Conservation (phyloP, 2,888 invertebrate genomes). For the Drosophila mimica region DNA sequence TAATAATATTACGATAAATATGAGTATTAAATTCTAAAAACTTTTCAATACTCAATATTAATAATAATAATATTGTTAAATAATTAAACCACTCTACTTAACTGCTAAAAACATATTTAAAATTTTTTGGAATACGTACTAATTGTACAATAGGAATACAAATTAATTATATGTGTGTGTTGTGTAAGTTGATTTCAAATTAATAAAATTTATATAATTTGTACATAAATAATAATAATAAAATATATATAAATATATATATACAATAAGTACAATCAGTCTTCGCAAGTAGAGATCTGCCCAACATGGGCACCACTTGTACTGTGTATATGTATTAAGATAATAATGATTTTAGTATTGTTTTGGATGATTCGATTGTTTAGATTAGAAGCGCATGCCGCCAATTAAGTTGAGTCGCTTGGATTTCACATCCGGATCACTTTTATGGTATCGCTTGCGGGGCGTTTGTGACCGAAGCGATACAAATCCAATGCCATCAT, state of each 20-base stretch:
- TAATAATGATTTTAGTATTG: background rate
- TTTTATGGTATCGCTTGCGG: conserved; percentile 2
- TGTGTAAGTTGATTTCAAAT: background rate
- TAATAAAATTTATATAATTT: background rate
- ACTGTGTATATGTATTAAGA: background rate
- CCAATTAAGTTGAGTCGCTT: conserved; percentile 2
- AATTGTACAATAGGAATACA: background rate
- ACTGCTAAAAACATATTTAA: background rate
- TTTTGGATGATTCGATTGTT: conserved; percentile 3
- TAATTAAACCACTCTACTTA: background rate
- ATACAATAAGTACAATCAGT: conserved; percentile 12
- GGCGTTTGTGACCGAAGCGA: conserved; percentile 1
- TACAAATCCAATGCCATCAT: conserved; percentile 1
- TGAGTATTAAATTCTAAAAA: background rate
- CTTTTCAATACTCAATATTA: background rate
- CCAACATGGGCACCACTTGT: conserved; percentile 11
- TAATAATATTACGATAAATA: conserved; percentile 5
- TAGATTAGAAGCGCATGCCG: conserved; percentile 8
- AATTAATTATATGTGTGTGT: background rate
- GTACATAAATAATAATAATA: conserved; percentile 4
- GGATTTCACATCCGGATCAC: background rate
- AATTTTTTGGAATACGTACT: background rate
- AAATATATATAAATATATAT: conserved; percentile 5
- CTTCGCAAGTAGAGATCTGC: conserved; percentile 9
- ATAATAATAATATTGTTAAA: background rate